Percentiles rank a stretch among this genome's conserved stretches.
Conservation (phyloP, 2,888 invertebrate species). For the Parnassius apollo region DNA sequence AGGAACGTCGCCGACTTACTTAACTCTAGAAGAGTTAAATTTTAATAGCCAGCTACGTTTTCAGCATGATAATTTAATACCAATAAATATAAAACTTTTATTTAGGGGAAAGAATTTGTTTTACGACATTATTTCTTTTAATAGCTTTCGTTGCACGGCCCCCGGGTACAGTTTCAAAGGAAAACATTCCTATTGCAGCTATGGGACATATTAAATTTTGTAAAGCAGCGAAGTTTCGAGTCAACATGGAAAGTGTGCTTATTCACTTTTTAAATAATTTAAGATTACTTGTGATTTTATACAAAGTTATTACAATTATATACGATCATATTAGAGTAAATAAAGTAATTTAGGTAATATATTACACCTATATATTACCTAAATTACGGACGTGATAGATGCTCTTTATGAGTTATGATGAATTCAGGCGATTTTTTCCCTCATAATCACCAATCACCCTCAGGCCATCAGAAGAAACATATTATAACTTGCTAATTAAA, state of each 20-base stretch:
- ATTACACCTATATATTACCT: too few relatives aligned
- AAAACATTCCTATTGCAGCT: constrained; percentile 68
- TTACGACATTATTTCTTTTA: constrained; percentile 65
- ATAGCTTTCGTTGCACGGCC: constrained; percentile 54
- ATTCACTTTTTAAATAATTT: constrained; percentile 29
- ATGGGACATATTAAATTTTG: constrained; percentile 72
- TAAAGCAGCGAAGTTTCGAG: constrained; percentile 57
- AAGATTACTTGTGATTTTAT: too few relatives aligned
- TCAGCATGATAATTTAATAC: constrained; percentile 25
- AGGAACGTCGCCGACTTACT: constrained; percentile 7
- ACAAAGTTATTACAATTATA: too few relatives aligned
- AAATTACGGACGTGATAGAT: too few relatives aligned
- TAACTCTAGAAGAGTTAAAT: constrained; percentile 17
- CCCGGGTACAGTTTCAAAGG: constrained; percentile 62
- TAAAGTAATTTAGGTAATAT: too few relatives aligned
- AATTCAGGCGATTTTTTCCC: too few relatives aligned
- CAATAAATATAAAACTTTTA: constrained; percentile 39
- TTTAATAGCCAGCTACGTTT: constrained; percentile 17
- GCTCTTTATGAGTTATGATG: too few relatives aligned
- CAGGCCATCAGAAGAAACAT: too few relatives aligned
- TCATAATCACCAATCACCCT: too few relatives aligned
- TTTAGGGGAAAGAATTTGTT: constrained; percentile 55
- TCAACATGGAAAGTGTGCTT: constrained; percentile 48
- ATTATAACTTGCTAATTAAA: too few relatives aligned
- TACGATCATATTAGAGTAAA: too few relatives aligned